Evolutionary conservation across 2,797 vertebrate genomes (phyloP).

Genomic region (Cossypha polioptera): DNA sequence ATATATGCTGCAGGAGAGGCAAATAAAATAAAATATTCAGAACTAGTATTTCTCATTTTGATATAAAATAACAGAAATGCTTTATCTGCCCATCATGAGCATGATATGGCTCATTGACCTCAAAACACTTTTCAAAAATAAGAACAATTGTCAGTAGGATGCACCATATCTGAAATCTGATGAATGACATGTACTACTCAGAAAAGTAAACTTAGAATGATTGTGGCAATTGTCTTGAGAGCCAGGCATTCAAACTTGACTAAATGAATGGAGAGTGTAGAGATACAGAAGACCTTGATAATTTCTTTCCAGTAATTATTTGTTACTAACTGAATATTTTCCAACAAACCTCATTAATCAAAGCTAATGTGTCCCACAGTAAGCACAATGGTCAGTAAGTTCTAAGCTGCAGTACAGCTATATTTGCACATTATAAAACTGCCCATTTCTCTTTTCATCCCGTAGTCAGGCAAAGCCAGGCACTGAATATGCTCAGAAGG

Average conservation of each 20-base stretch:
- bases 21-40: not conserved
- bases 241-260: not conserved
- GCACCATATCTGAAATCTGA: not conserved
- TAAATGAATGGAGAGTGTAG: not conserved
- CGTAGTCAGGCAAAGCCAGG: not conserved
- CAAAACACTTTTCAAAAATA: slow-evolving; percentile 1
- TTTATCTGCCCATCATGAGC: not conserved
- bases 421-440: not conserved
- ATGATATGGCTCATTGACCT: not conserved
- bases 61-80: not conserved
- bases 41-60: not conserved
- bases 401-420: not conserved
- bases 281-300: not conserved
- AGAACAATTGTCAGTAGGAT: not conserved
- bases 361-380: not conserved
- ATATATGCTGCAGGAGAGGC: not conserved
- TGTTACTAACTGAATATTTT: not conserved
- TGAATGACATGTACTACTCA: not conserved
- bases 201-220: not conserved
- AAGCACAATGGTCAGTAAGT: not conserved
- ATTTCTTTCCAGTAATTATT: not conserved
- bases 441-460: not conserved
- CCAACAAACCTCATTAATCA: not conserved
- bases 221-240: not conserved
- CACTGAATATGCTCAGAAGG: not conserved